phyloP scores from a whole-genome alignment of 2,888 invertebrate genomes.

The Anarsia innoxiella region DNA sequence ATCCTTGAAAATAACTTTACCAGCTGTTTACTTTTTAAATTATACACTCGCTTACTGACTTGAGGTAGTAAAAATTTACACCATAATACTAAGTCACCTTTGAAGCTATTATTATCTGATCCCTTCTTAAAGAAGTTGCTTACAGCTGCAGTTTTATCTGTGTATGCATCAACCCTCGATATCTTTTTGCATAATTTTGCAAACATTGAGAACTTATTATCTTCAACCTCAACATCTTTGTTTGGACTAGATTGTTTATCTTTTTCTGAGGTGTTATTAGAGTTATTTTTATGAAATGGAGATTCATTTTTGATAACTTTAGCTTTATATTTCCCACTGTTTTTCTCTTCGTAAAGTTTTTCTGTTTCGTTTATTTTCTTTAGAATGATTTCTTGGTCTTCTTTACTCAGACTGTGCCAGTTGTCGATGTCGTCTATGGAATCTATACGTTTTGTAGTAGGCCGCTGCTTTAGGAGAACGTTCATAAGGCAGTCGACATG shows the following conservation, averaged over 20 bases:
- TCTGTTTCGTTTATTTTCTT: conserved; percentile 79
- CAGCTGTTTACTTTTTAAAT: conserved; percentile 93
- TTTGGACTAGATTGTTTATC: conserved; percentile 19
- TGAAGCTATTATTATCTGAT: conserved; percentile 77
- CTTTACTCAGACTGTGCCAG: conserved; percentile 79
- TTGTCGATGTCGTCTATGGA: conserved; percentile 86
- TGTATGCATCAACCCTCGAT: conserved; percentile 84
- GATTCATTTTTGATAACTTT: conserved; percentile 54
- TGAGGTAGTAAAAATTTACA: conserved; percentile 88
- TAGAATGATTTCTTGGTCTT: conserved; percentile 79
- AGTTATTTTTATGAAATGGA: conserved; percentile 16
- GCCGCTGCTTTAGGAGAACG: conserved; percentile 84
- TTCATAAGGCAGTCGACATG: conserved; percentile 89
- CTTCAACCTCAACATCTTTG: conserved; percentile 50
- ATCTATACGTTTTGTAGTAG: conserved; percentile 88
- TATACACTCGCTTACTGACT: conserved; percentile 89
- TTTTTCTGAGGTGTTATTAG: conserved; percentile 12
- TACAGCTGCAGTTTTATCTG: conserved; percentile 85
- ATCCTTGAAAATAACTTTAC: conserved; percentile 91
- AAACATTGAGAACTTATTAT: conserved; percentile 86
- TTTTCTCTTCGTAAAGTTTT: conserved; percentile 66
- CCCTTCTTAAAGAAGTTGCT: conserved; percentile 80
- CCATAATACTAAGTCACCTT: conserved; percentile 87
- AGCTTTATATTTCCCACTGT: conserved; percentile 61
- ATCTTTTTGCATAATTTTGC: conserved; percentile 85